A percentile compares a stretch with the other conserved stretches of the same genome.
Conservation (phyloP, 2,888 invertebrate genomes). For the Apodemia duryi region DNA sequence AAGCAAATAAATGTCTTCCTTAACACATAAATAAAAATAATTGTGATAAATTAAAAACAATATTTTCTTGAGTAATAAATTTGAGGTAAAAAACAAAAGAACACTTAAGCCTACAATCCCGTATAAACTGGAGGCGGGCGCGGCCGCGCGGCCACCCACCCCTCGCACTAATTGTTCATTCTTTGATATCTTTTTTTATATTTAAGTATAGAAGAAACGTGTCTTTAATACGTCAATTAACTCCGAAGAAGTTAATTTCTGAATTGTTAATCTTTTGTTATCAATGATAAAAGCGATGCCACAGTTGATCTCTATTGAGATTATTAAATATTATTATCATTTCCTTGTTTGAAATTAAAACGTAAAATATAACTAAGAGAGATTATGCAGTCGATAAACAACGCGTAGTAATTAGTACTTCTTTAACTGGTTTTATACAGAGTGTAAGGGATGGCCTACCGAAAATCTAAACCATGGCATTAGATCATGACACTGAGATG, state of each 20-base stretch:
- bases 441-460: too few relatives aligned
- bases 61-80: conserved; percentile 2
- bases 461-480: too few relatives aligned
- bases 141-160: not conserved
- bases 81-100: conserved; percentile 6
- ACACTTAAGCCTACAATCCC: conserved; percentile 3
- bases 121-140: not conserved
- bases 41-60: conserved; percentile 6
- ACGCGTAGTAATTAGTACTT: too few relatives aligned
- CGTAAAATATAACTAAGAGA: too few relatives aligned
- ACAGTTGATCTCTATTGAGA: not conserved
- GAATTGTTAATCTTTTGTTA: not conserved
- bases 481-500: too few relatives aligned
- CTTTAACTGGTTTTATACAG: too few relatives aligned
- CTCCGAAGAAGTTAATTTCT: not conserved
- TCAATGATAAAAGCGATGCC: not conserved
- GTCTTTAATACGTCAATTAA: not conserved
- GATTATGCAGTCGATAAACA: too few relatives aligned
- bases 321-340: not conserved
- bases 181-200: conserved; percentile 3
- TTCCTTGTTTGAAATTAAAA: not conserved
- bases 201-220: conserved; percentile 1
- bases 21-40: too few relatives aligned
- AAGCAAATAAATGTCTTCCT: too few relatives aligned
- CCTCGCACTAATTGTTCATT: not conserved